Conservation (phyloP, 2,113 vertebrate genomes). For the Steatornis caripensis region DNA sequence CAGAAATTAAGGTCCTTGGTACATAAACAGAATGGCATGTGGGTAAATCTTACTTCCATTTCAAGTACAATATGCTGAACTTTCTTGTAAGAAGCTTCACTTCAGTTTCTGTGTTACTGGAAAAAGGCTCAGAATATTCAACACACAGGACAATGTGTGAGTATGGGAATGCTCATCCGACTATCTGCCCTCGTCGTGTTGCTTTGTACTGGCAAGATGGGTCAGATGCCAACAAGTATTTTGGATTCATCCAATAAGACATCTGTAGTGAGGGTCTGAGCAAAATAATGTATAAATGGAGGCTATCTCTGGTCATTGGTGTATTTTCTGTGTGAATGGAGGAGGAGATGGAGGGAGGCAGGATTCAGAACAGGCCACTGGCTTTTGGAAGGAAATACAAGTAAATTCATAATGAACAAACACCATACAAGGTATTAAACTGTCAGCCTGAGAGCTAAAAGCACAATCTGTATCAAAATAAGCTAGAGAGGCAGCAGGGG, state of each 20-base stretch:
- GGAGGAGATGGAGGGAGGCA: not conserved
- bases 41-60: not conserved
- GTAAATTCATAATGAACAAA: not conserved
- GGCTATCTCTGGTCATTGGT: not conserved
- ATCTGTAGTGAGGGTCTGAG: not conserved
- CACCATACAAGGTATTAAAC: not conserved
- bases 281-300: not conserved
- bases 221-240: not conserved
- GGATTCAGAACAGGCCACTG: not conserved
- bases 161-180: not conserved
- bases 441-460: not conserved
- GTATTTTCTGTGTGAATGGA: not conserved
- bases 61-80: not conserved
- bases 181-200: not conserved
- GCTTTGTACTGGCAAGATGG: not conserved
- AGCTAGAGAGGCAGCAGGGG: not conserved
- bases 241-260: not conserved
- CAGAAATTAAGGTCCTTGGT: not conserved
- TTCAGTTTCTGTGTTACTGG: not conserved
- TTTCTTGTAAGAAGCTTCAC: not conserved
- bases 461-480: not conserved
- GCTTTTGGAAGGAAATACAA: not conserved
- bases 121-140: not conserved
- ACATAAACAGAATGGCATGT: not conserved
- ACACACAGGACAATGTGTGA: accelerated